A percentile compares a stretch with the other conserved stretches of the same genome.
Conservation (phyloP, 2,113 vertebrate species). For the Corythornis madagascariensis region DNA sequence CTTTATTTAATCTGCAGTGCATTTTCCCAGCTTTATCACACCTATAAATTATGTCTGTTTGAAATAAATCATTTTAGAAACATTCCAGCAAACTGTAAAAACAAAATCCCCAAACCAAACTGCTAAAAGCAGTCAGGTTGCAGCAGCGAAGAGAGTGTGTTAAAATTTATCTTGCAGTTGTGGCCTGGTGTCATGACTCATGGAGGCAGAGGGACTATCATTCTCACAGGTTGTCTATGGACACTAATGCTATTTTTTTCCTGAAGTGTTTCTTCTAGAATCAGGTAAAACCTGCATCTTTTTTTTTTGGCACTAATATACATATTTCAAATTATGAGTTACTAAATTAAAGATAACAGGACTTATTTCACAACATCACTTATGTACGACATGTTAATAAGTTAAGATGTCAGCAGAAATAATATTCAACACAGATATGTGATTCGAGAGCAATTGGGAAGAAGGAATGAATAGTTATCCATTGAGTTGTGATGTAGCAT, state of each 20-base stretch:
- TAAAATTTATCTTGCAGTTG: neutral
- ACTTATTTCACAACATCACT: slow-evolving; percentile 27
- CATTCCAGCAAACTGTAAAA: neutral
- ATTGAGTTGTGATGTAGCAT: neutral
- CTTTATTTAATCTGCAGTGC: neutral
- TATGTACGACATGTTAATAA: slow-evolving; percentile 43
- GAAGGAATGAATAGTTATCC: neutral
- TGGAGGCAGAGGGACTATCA: neutral
- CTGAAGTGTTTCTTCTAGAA: neutral
- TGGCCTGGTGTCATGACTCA: neutral
- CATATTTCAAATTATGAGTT: neutral
- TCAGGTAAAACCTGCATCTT: neutral
- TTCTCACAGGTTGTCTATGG: neutral
- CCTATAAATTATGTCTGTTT: neutral
- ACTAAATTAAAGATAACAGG: slow-evolving; percentile 25
- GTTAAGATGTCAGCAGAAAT: neutral
- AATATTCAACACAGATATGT: neutral
- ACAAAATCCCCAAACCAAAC: neutral
- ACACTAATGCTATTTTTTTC: neutral
- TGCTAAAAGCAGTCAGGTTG: neutral
- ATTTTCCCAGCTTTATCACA: neutral
- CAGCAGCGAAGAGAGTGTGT: neutral
- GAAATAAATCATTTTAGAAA: neutral
- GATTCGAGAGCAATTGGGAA: neutral
- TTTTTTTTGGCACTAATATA: neutral